These are phyloP conservation scores for Bucco capensis DNA, from an alignment of 2,113 vertebrate genomes.

Conservation along the genomic window DNA sequence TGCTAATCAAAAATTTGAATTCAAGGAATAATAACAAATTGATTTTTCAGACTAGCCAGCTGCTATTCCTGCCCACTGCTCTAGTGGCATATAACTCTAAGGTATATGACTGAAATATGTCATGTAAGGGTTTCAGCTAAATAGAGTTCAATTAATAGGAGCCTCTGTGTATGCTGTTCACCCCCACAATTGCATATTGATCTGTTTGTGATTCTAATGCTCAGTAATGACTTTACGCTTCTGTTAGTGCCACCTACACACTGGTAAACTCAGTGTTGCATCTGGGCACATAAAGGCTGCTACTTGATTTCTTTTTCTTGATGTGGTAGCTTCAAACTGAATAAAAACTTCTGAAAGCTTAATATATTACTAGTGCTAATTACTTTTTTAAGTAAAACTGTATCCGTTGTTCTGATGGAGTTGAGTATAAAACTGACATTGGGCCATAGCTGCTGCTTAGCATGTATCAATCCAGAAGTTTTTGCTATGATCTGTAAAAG, in stretches of 20 bases:
- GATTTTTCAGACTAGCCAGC: not conserved
- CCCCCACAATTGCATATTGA: not conserved
- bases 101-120: rapidly evolving
- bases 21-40: not conserved
- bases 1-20: not conserved
- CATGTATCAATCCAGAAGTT: not conserved
- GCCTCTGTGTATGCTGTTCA: not conserved
- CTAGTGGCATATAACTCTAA: rapidly evolving
- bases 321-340: not conserved
- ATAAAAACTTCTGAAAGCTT: not conserved
- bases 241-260: not conserved
- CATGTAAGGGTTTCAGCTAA: not conserved
- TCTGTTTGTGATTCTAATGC: not conserved
- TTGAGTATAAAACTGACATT: not conserved
- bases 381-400: not conserved
- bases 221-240: not conserved
- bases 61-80: not conserved
- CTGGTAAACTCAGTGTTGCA: not conserved
- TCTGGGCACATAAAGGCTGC: not conserved
- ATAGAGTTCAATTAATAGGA: not conserved
- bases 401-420: not conserved
- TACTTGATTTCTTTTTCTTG: not conserved
- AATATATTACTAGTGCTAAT: not conserved
- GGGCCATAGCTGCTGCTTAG: not conserved
- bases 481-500: not conserved